Percentiles rank a stretch among this genome's conserved stretches.
Conservation (phyloP, 2,888 invertebrate species). For the Phlogophora meticulosa region DNA sequence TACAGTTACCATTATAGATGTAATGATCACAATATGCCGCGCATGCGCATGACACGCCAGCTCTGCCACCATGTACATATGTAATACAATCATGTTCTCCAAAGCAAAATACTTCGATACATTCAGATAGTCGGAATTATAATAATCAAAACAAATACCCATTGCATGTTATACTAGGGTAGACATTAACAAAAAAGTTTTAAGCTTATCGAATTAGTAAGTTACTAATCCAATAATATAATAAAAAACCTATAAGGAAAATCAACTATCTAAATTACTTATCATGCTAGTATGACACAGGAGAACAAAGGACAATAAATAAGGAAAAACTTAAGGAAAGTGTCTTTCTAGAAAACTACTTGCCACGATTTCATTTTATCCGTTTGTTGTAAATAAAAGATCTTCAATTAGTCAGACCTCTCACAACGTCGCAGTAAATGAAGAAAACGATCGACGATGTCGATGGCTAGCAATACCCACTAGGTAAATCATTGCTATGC, state of each 20-base stretch:
- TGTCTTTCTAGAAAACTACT: slow-evolving; percentile 12
- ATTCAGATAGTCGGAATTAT: not conserved
- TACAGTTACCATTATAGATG: slow-evolving; percentile 20
- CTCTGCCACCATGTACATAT: too few species aligned
- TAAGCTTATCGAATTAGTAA: too few species aligned
- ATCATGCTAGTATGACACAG: too few species aligned
- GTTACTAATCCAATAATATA: too few species aligned
- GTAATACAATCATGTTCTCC: not conserved
- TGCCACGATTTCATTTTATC: not conserved
- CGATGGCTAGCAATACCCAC: not conserved
- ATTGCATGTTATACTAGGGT: too few species aligned
- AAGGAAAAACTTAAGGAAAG: slow-evolving; percentile 30
- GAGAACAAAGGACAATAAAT: too few species aligned
- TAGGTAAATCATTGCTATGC: slow-evolving; percentile 6
- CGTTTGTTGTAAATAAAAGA: slow-evolving; percentile 9
- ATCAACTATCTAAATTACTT: too few species aligned
- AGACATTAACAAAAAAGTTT: too few species aligned
- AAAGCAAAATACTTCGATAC: not conserved
- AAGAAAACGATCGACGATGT: not conserved
- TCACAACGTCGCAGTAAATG: not conserved
- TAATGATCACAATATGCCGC: not conserved
- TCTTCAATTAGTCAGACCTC: slow-evolving; percentile 12
- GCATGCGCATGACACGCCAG: not conserved
- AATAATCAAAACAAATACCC: too few species aligned
- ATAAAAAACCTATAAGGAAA: too few species aligned